Base-by-base conservation (phyloP, 2,797 vertebrate species). In the Lepilemur ruficaudatus region DNA sequence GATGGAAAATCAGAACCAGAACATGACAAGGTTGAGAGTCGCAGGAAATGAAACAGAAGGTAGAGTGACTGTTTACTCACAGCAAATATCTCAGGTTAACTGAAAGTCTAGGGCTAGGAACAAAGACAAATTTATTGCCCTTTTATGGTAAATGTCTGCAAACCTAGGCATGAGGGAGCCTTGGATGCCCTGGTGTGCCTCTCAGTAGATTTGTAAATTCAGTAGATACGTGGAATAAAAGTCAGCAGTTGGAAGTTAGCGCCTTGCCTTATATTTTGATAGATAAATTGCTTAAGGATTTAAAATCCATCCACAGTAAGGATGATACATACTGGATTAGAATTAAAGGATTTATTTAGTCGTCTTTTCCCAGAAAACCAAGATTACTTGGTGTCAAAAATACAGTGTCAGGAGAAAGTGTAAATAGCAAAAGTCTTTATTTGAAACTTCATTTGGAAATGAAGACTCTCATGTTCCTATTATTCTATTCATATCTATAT, bases 321-420 rank as follows among this genome's bases (percentile, higher is more conserved):
- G 8, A 70, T 94, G 57, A 65, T 72, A 93, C 38, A 23, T 93
- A 91, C 93, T 78, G 43, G 50, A 57, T 79, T 97, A 96, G 94
- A 98, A 97, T 98, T 92, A 97, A 85, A 15, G 96, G 52, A 96
- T 98, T 98, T 95, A 72, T 83, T 96, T 86, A 65, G 28, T 95
- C 95, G 95, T 65, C 69, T 89, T 97, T 94, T 82, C 35, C 72
- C 81, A 96, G 73, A 96, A 96, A 96, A 92, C 80, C 59, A 92
- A 83, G 78, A 97, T 96, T 96, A 87, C 50, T 97, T 92, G 13
- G 1, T 92, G 73, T 95, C 73, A 95, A 96, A 97, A 89, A 57
- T 17, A 95, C 67, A 92, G 41, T 92, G 41, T 94, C 76, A 93
- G 91, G 80, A 94, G 20, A 91, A 92, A 93, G 63, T 46, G 38